Evolutionary conservation across 1,140 invertebrate species (phyloP).

Genomic region (Drosophila paulistorum): DNA sequence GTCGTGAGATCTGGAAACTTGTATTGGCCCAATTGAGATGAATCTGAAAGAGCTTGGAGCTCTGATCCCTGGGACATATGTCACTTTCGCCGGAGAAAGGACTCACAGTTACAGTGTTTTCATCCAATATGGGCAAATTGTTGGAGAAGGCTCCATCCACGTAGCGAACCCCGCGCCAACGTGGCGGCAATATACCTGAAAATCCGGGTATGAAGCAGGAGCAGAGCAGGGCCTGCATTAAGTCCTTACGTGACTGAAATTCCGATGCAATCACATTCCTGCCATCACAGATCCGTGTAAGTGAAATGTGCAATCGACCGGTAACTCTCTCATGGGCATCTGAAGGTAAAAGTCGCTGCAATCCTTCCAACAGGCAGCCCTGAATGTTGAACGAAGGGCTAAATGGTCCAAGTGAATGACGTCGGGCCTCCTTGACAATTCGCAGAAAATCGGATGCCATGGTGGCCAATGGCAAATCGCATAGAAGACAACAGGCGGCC

Average conservation of each 20-base stretch:
- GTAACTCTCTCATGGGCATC: slow-evolving; percentile 95
- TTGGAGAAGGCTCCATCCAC: slow-evolving; percentile 99
- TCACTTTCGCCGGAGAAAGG: slow-evolving; percentile 99
- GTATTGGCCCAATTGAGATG: slow-evolving; percentile 93
- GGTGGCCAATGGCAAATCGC: slow-evolving; percentile 95
- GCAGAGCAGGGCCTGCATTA: slow-evolving; percentile 96
- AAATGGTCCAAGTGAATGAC: slow-evolving; percentile 94
- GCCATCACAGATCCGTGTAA: slow-evolving; percentile 96
- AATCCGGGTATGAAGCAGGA: slow-evolving; percentile 98
- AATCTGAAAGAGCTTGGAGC: slow-evolving; percentile 92
- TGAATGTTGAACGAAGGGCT: slow-evolving; percentile 97
- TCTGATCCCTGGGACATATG: slow-evolving; percentile 97
- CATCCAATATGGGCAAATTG: slow-evolving; percentile 96
- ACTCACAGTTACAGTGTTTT: slow-evolving; percentile 97
- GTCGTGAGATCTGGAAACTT: slow-evolving; percentile 94
- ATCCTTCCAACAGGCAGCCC: slow-evolving; percentile 91
- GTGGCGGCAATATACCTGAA: slow-evolving; percentile 95
- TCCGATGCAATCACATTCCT: slow-evolving; percentile 97
- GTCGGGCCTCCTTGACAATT: slow-evolving; percentile 93
- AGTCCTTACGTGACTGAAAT: slow-evolving; percentile 94
- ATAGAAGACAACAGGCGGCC: slow-evolving; percentile 95
- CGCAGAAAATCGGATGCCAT: slow-evolving; percentile 94
- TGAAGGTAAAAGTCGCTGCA: slow-evolving; percentile 94
- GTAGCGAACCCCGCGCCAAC: slow-evolving; percentile 94
- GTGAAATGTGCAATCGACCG: slow-evolving; percentile 95